Evolutionary conservation across 2,888 invertebrate genomes (phyloP).

Genomic region (Ormyrus thymus): DNA sequence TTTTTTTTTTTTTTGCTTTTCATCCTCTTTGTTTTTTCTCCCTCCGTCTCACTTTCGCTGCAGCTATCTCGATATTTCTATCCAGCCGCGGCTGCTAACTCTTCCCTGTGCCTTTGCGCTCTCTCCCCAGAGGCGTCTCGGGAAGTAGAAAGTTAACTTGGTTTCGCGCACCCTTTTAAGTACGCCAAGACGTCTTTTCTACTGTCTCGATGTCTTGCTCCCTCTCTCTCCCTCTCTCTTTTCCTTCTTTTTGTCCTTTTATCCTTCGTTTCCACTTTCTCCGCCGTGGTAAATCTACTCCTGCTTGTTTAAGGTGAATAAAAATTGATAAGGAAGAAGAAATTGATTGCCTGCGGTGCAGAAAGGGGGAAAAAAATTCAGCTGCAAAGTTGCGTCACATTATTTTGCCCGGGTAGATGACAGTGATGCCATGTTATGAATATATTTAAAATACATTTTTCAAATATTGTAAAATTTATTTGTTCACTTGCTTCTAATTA

Average conservation of each 20-base stretch:
- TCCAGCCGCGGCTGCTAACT: slow-evolving; percentile 22
- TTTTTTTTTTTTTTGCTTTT: background rate
- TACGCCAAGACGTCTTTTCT: slow-evolving; percentile 29
- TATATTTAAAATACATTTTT: too few relatives aligned
- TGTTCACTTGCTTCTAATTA: too few relatives aligned
- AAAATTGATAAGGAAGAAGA: slow-evolving; percentile 24
- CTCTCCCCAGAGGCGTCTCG: slow-evolving; percentile 6
- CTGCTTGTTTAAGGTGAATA: slow-evolving; percentile 19
- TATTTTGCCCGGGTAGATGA: too few relatives aligned
- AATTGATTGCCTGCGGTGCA: background rate
- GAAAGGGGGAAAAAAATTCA: too few relatives aligned
- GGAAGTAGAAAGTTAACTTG: slow-evolving; percentile 50
- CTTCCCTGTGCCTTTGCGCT: background rate
- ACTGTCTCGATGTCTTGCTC: too few relatives aligned
- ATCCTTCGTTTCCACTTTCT: slow-evolving; percentile 12
- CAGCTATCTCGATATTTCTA: slow-evolving; percentile 40
- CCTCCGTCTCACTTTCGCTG: slow-evolving; percentile 15
- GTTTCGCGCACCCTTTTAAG: slow-evolving; percentile 39
- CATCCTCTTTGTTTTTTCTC: background rate
- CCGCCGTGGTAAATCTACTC: slow-evolving; percentile 16
- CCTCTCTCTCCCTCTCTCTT: background rate
- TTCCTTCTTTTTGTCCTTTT: background rate
- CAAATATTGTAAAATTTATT: too few relatives aligned
- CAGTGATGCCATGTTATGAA: too few relatives aligned
- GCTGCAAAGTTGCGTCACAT: too few relatives aligned